Evolutionary conservation across 1,140 invertebrate genomes (phyloP).

Genomic region (Caenorhabditis latens): DNA sequence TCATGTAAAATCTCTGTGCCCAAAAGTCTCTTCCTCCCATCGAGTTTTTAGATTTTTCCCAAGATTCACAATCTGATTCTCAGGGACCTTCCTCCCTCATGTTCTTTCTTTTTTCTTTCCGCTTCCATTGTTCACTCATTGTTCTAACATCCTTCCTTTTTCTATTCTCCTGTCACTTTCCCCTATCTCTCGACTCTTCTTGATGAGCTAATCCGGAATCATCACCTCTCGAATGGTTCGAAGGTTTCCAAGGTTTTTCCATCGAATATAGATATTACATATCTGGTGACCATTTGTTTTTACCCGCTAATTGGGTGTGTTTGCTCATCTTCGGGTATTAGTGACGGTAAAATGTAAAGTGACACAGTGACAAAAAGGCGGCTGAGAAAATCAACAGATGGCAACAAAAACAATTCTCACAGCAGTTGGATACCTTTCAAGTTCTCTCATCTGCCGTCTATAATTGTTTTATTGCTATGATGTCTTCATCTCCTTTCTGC

Average conservation of each 20-base stretch:
- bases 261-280: not conserved
- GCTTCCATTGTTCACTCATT: not conserved
- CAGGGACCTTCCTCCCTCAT: not conserved
- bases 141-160: not conserved
- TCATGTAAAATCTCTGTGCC: too few species aligned
- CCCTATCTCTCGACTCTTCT: not conserved
- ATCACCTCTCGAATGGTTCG: slow-evolving; percentile 4
- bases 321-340: not conserved
- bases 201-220: slow-evolving; percentile 40
- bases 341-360: not conserved
- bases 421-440: not conserved
- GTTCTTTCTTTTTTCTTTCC: not conserved
- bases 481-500: too few species aligned
- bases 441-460: too few species aligned
- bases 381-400: slow-evolving; percentile 9
- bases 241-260: not conserved
- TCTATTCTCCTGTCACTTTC: not conserved
- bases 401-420: not conserved
- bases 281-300: not conserved
- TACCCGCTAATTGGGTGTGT: not conserved
- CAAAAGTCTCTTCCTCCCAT: not conserved
- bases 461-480: too few species aligned
- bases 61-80: slow-evolving; percentile 22
- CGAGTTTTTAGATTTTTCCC: not conserved
- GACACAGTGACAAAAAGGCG: not conserved